Percentiles rank a stretch among this genome's conserved stretches.
Conservation (phyloP, 2,113 vertebrate genomes). For the Phyllostomus hastatus region DNA sequence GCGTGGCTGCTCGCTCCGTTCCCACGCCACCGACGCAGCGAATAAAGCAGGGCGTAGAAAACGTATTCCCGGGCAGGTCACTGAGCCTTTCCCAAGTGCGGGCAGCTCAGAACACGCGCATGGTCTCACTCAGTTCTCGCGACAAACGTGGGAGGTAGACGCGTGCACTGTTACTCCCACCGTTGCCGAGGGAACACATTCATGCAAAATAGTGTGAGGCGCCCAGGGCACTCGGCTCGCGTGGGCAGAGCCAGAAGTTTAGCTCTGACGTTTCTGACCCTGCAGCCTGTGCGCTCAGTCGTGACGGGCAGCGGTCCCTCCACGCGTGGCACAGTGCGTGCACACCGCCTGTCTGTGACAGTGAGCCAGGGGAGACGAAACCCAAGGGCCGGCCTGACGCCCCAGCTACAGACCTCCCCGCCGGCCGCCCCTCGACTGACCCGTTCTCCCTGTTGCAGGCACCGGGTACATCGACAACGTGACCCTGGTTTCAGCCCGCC, state of each 20-base stretch:
- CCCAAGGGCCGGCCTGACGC: not conserved
- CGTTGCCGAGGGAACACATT: not conserved
- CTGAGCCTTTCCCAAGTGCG: not conserved
- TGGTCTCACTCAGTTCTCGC: not conserved
- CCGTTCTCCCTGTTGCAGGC: constrained; percentile 77
- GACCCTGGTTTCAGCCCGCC: constrained; percentile 85
- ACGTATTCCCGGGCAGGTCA: not conserved
- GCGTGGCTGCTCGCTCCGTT: not conserved
- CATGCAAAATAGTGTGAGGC: not conserved
- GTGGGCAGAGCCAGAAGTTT: not conserved
- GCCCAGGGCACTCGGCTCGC: not conserved
- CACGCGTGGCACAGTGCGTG: rapidly evolving
- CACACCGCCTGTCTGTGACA: not conserved
- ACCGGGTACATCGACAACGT: constrained; percentile 92
- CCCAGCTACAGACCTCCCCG: not conserved
- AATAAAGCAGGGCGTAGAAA: not conserved
- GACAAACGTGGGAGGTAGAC: not conserved
- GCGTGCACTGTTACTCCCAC: not conserved
- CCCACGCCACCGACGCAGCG: not conserved
- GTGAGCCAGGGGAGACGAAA: not conserved
- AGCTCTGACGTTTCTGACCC: not conserved
- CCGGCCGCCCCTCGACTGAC: not conserved
- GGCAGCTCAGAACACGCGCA: too few relatives aligned
- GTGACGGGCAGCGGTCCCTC: rapidly evolving
- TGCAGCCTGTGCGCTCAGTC: not conserved